Evolutionary conservation across 2,113 vertebrate species (phyloP).

Genomic region (Ciconia stormi): DNA sequence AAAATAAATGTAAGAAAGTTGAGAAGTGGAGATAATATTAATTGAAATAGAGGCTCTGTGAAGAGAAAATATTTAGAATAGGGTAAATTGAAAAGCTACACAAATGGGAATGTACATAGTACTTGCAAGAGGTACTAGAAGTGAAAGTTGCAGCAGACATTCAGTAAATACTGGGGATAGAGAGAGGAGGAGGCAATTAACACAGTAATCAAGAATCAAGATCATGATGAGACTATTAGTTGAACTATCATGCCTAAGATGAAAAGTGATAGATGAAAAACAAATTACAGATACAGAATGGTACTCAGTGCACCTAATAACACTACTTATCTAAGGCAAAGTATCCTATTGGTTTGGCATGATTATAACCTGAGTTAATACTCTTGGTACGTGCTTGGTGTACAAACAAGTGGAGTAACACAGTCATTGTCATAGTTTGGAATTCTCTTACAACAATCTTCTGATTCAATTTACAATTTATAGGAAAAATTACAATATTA

Average conservation of each 20-base stretch:
- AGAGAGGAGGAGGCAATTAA: not conserved
- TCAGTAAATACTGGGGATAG: not conserved
- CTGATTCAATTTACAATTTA: constrained; percentile 6
- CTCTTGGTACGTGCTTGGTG: not conserved
- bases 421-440: not conserved
- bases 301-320: not conserved
- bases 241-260: not conserved
- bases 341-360: constrained; percentile 10
- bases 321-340: constrained; percentile 36
- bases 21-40: not conserved
- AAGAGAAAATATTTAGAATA: not conserved
- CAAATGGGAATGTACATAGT: not conserved
- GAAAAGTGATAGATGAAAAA: not conserved
- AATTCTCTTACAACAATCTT: not conserved
- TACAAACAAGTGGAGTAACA: constrained; percentile 1
- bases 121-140: not conserved
- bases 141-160: not conserved
- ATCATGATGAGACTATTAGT: not conserved
- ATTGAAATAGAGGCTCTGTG: not conserved
- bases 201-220: not conserved
- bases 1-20: not conserved
- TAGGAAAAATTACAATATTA: not conserved
- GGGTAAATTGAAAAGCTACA: not conserved
- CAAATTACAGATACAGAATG: not conserved
- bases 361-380: constrained; percentile 45